A percentile compares a stretch with the other conserved stretches of the same genome.
phyloP scores from a whole-genome alignment of 1,140 invertebrate genomes.

The Eueides isabella region DNA sequence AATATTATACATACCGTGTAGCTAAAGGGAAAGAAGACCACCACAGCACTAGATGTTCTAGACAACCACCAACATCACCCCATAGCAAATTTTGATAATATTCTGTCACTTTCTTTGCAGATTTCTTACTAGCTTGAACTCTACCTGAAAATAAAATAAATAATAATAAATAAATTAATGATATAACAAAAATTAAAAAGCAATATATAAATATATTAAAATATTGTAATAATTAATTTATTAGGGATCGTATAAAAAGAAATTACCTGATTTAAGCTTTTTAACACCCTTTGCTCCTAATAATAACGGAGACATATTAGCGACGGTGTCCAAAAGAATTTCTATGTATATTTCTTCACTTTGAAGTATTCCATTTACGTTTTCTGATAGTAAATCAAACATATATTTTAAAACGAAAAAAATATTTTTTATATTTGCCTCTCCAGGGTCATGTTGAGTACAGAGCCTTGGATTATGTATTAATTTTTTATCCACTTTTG shows the following conservation, averaged over 20 bases:
- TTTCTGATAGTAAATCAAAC: conserved; percentile 56
- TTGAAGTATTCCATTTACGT: conserved; percentile 74
- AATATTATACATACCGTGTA: conserved; percentile 75
- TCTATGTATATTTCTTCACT: conserved; percentile 81
- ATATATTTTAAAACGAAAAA: no score
- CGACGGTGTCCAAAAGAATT: conserved; percentile 75
- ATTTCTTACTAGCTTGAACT: conserved; percentile 72
- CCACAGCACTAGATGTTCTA: conserved; percentile 91
- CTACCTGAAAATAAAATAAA: conserved; percentile 56
- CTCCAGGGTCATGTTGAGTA: no score
- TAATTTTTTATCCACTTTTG: no score
- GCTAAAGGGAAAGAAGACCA: conserved; percentile 88
- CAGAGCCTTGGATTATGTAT: no score
- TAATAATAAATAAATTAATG: background rate
- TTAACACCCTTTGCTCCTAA: conserved; percentile 73
- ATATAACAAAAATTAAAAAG: background rate
- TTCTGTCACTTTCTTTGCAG: conserved; percentile 76
- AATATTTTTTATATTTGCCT: background rate
- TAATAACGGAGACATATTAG: conserved; percentile 68
- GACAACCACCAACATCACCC: conserved; percentile 87
- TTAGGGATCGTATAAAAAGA: background rate
- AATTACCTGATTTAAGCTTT: conserved; percentile 73
- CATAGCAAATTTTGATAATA: conserved; percentile 84
- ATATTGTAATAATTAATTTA: background rate
- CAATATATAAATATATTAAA: background rate